Evolutionary conservation across 2,888 invertebrate genomes (phyloP), one percentile per base, ranked within the genome.

Genomic region (Glyphotaelius pellucidus): DNA sequence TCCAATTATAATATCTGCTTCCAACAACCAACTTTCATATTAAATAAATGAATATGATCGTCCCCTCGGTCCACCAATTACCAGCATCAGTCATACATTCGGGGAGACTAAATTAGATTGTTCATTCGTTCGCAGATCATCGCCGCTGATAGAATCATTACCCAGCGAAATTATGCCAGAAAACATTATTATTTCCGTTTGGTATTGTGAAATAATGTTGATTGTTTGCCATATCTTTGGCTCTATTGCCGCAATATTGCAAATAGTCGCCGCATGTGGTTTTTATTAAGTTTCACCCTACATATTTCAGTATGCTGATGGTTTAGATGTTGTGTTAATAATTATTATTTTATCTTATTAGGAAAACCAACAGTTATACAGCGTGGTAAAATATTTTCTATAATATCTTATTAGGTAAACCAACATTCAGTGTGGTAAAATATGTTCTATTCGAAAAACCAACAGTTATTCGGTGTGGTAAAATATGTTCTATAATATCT

Each of bases 31-130:
- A 19, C 52, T 52, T 52, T 19, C 52, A 19, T 52, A 19, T 52
- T 67, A n/a, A 67, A 67, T n/a, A 67, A 0, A 7, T 0, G 3
- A 67, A 67, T n/a, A 67, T 67, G n/a, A 67, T 67, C 25, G 9
- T 7, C 67, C 67, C 9, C 67, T 67, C n/a, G 67, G 25, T n/a
- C 25, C 67, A 25, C 67, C 67, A 25, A 25, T 67, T 67, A 67
- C 9, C 25, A 67, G 67, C 67, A 67, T 67, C 67, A 25, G 67
- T 67, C 67, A 67, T 67, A 67, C 67, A 67, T 67, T 67, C 25
- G 67, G 67, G 67, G 67, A 52, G 67, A 67, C 67, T 67, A 67
- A 67, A 67, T 67, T 67, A 67, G 67, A 67, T 67, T 67, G 67
- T 25, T 67, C n/a, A 9, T n/a, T 25, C 67, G 9, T 67, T 67